A percentile compares a stretch with the other conserved stretches of the same genome.
Conservation (phyloP, 2,888 invertebrate genomes). For the Tachina fera region DNA sequence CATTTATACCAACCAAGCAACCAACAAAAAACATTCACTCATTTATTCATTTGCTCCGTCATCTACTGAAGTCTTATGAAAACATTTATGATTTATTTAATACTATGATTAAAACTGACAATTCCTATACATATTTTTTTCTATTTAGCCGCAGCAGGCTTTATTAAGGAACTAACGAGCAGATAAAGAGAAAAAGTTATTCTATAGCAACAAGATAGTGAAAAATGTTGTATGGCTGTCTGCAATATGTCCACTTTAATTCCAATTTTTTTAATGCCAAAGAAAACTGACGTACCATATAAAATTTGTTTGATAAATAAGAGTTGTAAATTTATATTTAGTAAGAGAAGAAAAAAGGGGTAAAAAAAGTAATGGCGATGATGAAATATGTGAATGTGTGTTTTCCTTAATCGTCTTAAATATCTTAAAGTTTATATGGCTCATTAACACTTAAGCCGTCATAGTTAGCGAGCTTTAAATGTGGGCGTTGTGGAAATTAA, state of each 20-base stretch:
- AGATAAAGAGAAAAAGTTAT: conserved; percentile 3
- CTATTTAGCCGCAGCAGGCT: conserved; percentile 30
- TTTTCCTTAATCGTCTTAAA: conserved; percentile 40
- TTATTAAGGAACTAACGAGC: conserved; percentile 42
- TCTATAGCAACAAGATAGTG: conserved; percentile 36
- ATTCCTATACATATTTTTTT: conserved; percentile 13
- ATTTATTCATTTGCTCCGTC: conserved; percentile 39
- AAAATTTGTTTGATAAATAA: conserved; percentile 57
- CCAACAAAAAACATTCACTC: conserved; percentile 12
- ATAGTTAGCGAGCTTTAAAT: conserved; percentile 32
- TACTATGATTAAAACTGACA: conserved; percentile 68
- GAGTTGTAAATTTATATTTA: conserved; percentile 36
- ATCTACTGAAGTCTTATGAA: conserved; percentile 35
- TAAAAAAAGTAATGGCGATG: conserved; percentile 13
- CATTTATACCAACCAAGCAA: not conserved
- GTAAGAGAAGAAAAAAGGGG: conserved; percentile 11
- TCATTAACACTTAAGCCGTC: conserved; percentile 65
- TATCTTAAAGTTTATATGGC: conserved; percentile 65
- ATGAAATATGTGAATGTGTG: conserved; percentile 1
- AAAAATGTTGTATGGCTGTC: conserved; percentile 64
- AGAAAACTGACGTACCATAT: conserved; percentile 63
- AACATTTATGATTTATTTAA: conserved; percentile 69
- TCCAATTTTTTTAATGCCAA: conserved; percentile 54
- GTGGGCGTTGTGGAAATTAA: not conserved
- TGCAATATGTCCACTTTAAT: conserved; percentile 68